These are phyloP conservation scores for Heliconius hewitsoni DNA, from an alignment of 1,140 invertebrate species.

Conservation along the genomic window DNA sequence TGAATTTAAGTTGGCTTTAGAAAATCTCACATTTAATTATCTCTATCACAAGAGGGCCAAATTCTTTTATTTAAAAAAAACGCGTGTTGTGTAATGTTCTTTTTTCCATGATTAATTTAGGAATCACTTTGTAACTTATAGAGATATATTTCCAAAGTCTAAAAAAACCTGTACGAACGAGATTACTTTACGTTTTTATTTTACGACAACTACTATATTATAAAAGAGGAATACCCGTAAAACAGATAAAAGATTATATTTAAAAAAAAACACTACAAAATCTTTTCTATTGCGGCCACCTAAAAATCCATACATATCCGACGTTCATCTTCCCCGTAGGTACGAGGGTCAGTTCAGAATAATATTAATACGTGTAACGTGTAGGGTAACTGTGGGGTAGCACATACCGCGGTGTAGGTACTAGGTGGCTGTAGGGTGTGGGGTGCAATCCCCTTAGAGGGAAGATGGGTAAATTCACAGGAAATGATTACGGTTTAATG, in stretches of 20 bases:
- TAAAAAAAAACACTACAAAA: neutral
- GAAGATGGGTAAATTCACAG: constrained; percentile 5
- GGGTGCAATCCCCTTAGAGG: neutral
- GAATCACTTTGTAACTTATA: too few species aligned
- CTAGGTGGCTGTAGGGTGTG: neutral
- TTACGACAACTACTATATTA: too few species aligned
- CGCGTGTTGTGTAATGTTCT: too few species aligned
- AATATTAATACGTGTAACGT: constrained; percentile 5
- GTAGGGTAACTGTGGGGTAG: neutral
- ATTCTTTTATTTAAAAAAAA: too few species aligned
- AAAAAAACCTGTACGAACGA: too few species aligned
- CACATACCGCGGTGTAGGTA: neutral
- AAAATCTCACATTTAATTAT: too few species aligned
- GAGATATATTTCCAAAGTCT: too few species aligned
- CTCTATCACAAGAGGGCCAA: too few species aligned
- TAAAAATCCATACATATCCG: constrained; percentile 2
- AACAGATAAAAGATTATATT: neutral
- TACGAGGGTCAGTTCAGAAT: constrained; percentile 10
- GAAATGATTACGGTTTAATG: constrained; percentile 11
- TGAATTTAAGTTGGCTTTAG: too few species aligned
- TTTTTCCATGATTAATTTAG: too few species aligned
- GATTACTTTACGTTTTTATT: too few species aligned
- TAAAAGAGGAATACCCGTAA: neutral
- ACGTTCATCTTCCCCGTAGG: constrained; percentile 1
- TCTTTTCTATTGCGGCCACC: neutral